Percentiles rank a stretch among this genome's conserved stretches.
phyloP scores from a whole-genome alignment of 2,113 vertebrate species.

The Tylochromis polylepis region DNA sequence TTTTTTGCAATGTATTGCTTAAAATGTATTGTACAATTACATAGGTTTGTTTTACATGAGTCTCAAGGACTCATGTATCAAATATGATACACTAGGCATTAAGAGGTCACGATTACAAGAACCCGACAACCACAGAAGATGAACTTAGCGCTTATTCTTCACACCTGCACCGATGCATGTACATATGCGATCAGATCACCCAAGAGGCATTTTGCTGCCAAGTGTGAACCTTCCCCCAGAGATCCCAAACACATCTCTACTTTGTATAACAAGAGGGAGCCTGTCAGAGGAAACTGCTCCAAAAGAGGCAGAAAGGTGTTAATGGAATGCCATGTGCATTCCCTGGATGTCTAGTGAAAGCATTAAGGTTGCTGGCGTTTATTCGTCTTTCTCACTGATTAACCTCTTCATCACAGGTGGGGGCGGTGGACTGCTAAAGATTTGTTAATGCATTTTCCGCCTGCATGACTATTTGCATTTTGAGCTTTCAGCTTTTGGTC shows the following conservation, averaged over 20 bases:
- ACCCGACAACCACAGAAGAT: neutral
- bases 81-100: neutral
- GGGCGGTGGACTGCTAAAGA: neutral
- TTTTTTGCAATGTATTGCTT: neutral
- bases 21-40: neutral
- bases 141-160: neutral
- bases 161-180: neutral
- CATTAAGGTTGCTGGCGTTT: neutral
- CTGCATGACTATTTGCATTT: conserved; percentile 8
- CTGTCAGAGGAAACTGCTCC: neutral
- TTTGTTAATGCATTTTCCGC: neutral
- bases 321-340: neutral
- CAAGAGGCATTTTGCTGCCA: neutral
- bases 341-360: neutral
- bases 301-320: neutral
- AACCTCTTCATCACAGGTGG: neutral
- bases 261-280: conserved; percentile 6
- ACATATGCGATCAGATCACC: neutral
- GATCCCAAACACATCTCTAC: neutral
- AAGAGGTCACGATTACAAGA: fast-evolving
- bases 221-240: neutral
- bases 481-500: conserved; percentile 4
- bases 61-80: neutral
- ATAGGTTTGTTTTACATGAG: fast-evolving
- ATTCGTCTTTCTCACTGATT: neutral